These are phyloP conservation scores for Pinctada fucata DNA, from an alignment of 2,888 invertebrate genomes.

Conservation along the genomic window DNA sequence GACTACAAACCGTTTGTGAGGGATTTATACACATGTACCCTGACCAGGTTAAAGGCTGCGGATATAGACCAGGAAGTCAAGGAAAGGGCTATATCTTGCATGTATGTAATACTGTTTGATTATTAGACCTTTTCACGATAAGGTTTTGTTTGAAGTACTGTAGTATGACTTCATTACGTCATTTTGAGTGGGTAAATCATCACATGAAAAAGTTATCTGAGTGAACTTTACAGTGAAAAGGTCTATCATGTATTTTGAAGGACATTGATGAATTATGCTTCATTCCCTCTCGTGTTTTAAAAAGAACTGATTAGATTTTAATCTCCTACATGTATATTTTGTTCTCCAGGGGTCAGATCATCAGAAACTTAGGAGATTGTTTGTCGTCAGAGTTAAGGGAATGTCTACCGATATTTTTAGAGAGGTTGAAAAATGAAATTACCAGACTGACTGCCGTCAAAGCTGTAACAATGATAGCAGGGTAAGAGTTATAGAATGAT, in stretches of 20 bases:
- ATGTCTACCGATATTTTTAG: slow-evolving; percentile 96
- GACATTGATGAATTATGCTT: too few species aligned
- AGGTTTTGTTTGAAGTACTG: not conserved
- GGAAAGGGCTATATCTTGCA: slow-evolving; percentile 97
- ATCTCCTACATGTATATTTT: too few species aligned
- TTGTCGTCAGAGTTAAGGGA: slow-evolving; percentile 85
- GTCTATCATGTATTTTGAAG: too few species aligned
- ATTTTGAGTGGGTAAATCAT: too few species aligned
- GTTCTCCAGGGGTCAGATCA: slow-evolving; percentile 85
- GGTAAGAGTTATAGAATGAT: slow-evolving; percentile 73
- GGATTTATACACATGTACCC: slow-evolving; percentile 87
- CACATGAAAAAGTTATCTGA: too few species aligned
- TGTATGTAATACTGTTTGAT: slow-evolving; percentile 77
- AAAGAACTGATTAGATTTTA: too few species aligned
- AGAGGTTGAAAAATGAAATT: slow-evolving; percentile 96
- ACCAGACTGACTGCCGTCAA: slow-evolving; percentile 97
- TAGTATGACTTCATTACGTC: not conserved
- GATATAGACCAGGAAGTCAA: slow-evolving; percentile 99
- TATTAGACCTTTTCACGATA: too few species aligned
- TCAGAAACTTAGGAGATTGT: slow-evolving; percentile 93
- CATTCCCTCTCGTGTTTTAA: too few species aligned
- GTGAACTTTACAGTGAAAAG: too few species aligned
- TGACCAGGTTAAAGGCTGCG: slow-evolving; percentile 91
- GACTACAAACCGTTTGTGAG: slow-evolving; percentile 88
- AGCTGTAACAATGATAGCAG: slow-evolving; percentile 94